These are phyloP conservation scores for Zygothrica quintamaculata DNA, from an alignment of 2,888 invertebrate genomes.

Conservation along the genomic window DNA sequence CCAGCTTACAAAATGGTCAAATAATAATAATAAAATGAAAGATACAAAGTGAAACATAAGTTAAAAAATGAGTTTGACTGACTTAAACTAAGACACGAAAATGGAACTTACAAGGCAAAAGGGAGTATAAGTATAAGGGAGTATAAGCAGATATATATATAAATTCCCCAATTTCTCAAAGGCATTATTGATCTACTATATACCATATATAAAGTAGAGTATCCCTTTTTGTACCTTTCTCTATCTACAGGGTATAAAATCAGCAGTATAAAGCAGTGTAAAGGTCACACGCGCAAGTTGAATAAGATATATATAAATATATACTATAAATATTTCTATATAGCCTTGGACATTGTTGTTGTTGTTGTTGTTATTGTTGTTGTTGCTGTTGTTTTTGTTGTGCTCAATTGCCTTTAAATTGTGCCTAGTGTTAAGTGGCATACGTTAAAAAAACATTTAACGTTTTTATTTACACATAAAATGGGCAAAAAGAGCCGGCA, in stretches of 20 bases:
- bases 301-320: slow-evolving; percentile 2
- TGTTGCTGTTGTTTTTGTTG: slow-evolving; percentile 45
- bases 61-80: not conserved
- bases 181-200: no score
- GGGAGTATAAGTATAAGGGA: no score
- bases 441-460: slow-evolving; percentile 79
- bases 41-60: not conserved
- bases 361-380: slow-evolving; percentile 60
- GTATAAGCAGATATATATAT: no score
- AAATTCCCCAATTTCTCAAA: no score
- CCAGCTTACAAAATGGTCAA: slow-evolving; percentile 70
- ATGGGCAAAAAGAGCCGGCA: slow-evolving; percentile 48
- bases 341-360: slow-evolving; percentile 49
- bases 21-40: slow-evolving; percentile 68
- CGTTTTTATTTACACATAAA: slow-evolving; percentile 77
- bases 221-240: no score
- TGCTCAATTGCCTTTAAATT: slow-evolving; percentile 79
- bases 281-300: slow-evolving; percentile 28
- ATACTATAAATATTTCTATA: slow-evolving; percentile 33
- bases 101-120: no score
- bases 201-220: no score
- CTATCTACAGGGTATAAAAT: slow-evolving; percentile 29
- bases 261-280: no score
- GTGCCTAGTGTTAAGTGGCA: slow-evolving; percentile 77
- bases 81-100: no score